phyloP scores from a whole-genome alignment of 2,797 vertebrate genomes.

The Chaenodraco wilsoni region DNA sequence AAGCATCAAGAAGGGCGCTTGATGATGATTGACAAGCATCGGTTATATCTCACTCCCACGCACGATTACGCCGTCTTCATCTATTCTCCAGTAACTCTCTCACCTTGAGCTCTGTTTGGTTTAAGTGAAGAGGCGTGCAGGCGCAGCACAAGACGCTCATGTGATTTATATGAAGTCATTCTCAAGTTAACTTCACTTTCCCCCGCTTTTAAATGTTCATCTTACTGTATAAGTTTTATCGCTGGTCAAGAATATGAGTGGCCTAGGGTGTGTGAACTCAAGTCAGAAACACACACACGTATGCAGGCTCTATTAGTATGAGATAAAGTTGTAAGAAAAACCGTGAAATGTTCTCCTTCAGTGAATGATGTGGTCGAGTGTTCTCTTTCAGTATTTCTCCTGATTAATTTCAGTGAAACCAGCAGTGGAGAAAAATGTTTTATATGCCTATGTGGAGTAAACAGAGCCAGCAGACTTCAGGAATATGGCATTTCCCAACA shows the following conservation, averaged over 20 bases:
- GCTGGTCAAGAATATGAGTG: slow-evolving; percentile 58
- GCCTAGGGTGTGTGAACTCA: slow-evolving; percentile 46
- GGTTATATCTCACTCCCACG: slow-evolving; percentile 72
- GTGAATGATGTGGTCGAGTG: slow-evolving; percentile 40
- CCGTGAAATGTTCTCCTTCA: slow-evolving; percentile 43
- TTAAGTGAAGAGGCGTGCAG: slow-evolving; percentile 79
- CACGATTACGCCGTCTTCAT: slow-evolving; percentile 71
- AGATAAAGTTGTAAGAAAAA: slow-evolving; percentile 25
- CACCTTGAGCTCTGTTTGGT: slow-evolving; percentile 77
- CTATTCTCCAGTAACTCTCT: slow-evolving; percentile 70
- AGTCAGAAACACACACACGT: slow-evolving; percentile 40
- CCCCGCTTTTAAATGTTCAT: slow-evolving; percentile 55
- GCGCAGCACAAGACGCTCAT: slow-evolving; percentile 47
- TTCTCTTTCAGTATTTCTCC: slow-evolving; percentile 51
- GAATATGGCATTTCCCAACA: slow-evolving; percentile 61
- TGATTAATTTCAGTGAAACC: slow-evolving; percentile 70
- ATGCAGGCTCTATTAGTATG: slow-evolving; percentile 1
- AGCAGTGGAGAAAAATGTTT: slow-evolving; percentile 66
- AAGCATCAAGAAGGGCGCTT: slow-evolving; percentile 57
- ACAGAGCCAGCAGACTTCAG: slow-evolving; percentile 63
- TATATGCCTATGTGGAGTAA: slow-evolving; percentile 67
- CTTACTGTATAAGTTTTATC: slow-evolving; percentile 63
- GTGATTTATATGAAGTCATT: slow-evolving; percentile 65
- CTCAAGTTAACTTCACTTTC: slow-evolving; percentile 66
- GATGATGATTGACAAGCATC: slow-evolving; percentile 79